Percentiles rank a stretch among this genome's conserved stretches.
phyloP scores from a whole-genome alignment of 1,140 invertebrate species.

The Drosophila nebulosa region DNA sequence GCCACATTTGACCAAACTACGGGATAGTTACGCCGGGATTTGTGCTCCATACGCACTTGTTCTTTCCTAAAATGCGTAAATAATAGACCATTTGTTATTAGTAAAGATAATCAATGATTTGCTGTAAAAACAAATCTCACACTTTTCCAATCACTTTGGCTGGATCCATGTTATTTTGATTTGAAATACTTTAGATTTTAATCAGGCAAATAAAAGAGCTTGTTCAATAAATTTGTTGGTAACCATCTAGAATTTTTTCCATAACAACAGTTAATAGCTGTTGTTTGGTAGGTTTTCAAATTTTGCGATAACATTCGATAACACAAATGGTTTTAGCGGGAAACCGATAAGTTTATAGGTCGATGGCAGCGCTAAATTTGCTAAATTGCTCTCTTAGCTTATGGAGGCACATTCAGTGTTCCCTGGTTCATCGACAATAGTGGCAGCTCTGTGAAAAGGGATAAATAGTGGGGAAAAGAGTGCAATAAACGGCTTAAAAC shows the following conservation, averaged over 20 bases:
- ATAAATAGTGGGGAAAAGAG: not conserved
- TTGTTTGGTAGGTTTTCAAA: not conserved
- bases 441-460: not conserved
- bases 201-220: not conserved
- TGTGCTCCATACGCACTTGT: constrained; percentile 63
- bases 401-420: not conserved
- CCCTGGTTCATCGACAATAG: not conserved
- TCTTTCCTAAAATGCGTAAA: constrained; percentile 49
- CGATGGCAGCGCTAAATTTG: too few relatives aligned
- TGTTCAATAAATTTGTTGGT: not conserved
- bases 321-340: not conserved
- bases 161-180: not conserved
- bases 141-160: constrained; percentile 7
- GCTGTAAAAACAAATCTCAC: not conserved
- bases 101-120: not conserved
- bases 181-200: not conserved
- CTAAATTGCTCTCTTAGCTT: not conserved
- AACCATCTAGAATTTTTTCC: not conserved
- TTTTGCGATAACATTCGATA: not conserved
- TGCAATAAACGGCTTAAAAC: not conserved
- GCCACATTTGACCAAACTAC: constrained; percentile 57
- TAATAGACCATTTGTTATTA: not conserved
- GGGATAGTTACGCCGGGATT: constrained; percentile 59
- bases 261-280: not conserved
- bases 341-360: too few relatives aligned